A percentile compares a stretch with the other conserved stretches of the same genome.
These are phyloP conservation scores for Coregonus clupeaformis DNA, from an alignment of 2,113 vertebrate genomes.

Conservation along the genomic window DNA sequence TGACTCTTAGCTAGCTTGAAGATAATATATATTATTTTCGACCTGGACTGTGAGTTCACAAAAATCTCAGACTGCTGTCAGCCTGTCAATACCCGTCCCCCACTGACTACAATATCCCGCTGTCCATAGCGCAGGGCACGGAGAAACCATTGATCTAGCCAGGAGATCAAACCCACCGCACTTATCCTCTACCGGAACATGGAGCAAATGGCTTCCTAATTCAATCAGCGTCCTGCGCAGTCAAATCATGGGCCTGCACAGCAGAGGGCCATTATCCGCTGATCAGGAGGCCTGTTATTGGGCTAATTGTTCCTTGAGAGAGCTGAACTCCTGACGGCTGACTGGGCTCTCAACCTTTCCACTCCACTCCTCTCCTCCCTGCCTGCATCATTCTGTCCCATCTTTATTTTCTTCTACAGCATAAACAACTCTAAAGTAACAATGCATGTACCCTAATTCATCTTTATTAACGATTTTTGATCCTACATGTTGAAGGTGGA, in stretches of 20 bases:
- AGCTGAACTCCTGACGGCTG: conserved; percentile 63
- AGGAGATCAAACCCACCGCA: conserved; percentile 69
- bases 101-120: conserved; percentile 6
- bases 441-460: too few species aligned
- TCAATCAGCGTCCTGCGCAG: conserved; percentile 87
- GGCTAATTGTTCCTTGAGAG: conserved; percentile 86
- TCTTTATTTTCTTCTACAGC: conserved; percentile 20
- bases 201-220: conserved; percentile 93
- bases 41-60: not conserved
- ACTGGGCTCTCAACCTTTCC: conserved; percentile 47
- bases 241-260: conserved; percentile 85
- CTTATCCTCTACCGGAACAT: conserved; percentile 79
- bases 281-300: conserved; percentile 83
- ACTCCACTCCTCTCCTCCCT: conserved; percentile 3
- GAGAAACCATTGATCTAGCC: conserved; percentile 64
- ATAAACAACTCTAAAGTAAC: not conserved
- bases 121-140: conserved; percentile 50
- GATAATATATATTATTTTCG: too few species aligned
- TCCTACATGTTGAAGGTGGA: not conserved
- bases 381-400: conserved; percentile 13
- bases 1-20: not conserved
- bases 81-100: conserved; percentile 13
- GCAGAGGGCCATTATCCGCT: conserved; percentile 82
- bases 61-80: conserved; percentile 8
- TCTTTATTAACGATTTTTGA: not conserved